These are phyloP conservation scores for Peromyscus polionotus DNA, from an alignment of 2,113 vertebrate species.

Conservation along the genomic window DNA sequence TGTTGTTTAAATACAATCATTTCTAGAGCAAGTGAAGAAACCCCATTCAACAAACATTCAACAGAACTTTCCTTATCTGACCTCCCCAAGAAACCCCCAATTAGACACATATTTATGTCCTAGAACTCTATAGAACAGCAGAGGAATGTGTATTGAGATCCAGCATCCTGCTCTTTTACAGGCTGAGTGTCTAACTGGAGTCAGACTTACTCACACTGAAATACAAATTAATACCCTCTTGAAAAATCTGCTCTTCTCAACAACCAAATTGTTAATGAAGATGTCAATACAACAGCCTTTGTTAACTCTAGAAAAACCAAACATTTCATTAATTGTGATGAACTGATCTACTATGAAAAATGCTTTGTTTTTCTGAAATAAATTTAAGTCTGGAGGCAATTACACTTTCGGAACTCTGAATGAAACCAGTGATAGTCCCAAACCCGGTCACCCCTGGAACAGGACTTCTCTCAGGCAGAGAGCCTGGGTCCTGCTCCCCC, in stretches of 20 bases:
- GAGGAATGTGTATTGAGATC: neutral
- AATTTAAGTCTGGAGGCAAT: conserved; percentile 22
- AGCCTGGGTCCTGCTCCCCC: neutral
- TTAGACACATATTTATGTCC: neutral
- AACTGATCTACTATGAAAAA: neutral
- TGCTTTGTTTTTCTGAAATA: neutral
- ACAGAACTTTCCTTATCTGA: neutral
- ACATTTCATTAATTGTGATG: neutral
- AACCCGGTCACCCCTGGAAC: neutral
- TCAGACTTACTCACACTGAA: neutral
- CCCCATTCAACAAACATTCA: neutral
- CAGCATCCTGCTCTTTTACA: neutral
- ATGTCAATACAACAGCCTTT: neutral
- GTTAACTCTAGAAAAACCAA: neutral
- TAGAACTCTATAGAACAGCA: neutral
- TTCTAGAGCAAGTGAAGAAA: neutral
- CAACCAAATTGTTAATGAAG: neutral
- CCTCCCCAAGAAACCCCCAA: neutral
- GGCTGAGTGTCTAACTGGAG: neutral
- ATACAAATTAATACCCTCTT: neutral
- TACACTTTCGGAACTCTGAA: neutral
- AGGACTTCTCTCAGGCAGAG: neutral
- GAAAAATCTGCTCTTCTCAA: neutral
- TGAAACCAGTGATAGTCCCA: neutral
- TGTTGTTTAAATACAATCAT: neutral